Percentiles rank a stretch among this genome's conserved stretches.
Evolutionary conservation across 2,113 vertebrate genomes (phyloP).

Genomic region (Bos taurus): ARS-UCD2.0 NC_037354.1:11435001-11435500

Average conservation of each 20-base stretch:
- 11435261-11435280: not conserved
- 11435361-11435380: too few relatives aligned
- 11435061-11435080: not conserved
- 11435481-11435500: not conserved
- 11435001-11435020: not conserved
- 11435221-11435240: not conserved
- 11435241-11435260: not conserved
- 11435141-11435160: conserved; percentile 22
- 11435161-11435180: not conserved
- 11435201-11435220: not conserved
- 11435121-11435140: not conserved
- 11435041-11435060: not conserved
- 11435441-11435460: not conserved
- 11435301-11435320: not conserved
- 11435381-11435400: not conserved
- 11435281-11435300: not conserved
- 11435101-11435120: not conserved
- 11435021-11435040: not conserved
- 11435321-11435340: not conserved
- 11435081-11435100: not conserved
- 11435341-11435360: not conserved
- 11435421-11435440: too few relatives aligned
- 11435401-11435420: not conserved
- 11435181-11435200: not conserved
- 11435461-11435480: not conserved